Evolutionary conservation across 2,888 invertebrate species (phyloP).

Genomic region (Pandemis cinnamomeana): DNA sequence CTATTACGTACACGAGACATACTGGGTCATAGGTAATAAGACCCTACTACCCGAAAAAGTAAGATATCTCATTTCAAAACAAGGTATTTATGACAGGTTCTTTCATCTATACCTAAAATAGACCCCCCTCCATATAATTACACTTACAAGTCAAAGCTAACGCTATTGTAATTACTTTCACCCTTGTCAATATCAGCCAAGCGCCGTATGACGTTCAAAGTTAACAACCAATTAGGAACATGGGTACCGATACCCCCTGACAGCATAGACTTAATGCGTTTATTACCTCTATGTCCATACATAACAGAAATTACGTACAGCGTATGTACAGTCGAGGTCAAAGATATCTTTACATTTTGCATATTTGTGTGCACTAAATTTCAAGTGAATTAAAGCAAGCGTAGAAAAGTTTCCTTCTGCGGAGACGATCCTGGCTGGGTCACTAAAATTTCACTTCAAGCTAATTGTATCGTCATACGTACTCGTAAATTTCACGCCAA

Average conservation of each 20-base stretch:
- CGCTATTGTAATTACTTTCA: background rate
- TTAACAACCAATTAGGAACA: background rate
- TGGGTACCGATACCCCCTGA: background rate
- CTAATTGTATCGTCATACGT: too few relatives aligned
- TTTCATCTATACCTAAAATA: background rate
- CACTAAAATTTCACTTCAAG: too few relatives aligned
- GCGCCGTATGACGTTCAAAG: background rate
- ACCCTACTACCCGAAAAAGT: too few relatives aligned
- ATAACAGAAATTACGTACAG: background rate
- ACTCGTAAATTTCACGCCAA: too few relatives aligned
- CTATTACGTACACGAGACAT: background rate
- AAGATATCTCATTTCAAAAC: background rate
- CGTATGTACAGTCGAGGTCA: too few relatives aligned
- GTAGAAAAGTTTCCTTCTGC: too few relatives aligned
- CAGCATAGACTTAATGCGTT: background rate
- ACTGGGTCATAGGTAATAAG: background rate
- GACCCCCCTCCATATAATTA: background rate
- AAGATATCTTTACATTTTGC: too few relatives aligned
- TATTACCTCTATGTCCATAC: background rate
- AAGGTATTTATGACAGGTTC: background rate
- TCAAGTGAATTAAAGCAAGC: too few relatives aligned
- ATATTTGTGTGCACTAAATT: too few relatives aligned
- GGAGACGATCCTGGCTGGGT: too few relatives aligned
- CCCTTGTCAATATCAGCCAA: background rate
- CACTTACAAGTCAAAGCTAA: background rate